Evolutionary conservation across 92 coral and sea anemone genomes (phyloP).

Genomic region (Palythoa heliodiscus): DNA sequence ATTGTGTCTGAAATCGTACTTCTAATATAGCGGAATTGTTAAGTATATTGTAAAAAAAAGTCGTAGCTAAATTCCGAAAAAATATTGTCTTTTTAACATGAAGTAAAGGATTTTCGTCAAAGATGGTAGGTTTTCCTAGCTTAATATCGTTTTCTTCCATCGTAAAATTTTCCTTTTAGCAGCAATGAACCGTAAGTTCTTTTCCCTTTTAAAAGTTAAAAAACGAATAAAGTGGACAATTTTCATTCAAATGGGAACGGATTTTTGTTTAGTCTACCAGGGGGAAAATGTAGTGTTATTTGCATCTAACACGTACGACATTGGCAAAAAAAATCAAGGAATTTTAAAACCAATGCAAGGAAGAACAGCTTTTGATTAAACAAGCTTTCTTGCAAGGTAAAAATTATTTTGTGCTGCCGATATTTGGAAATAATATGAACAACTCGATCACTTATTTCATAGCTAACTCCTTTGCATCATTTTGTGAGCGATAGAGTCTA

Average conservation of each 20-base stretch:
- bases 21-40: constrained; percentile 17
- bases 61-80: not conserved
- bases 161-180: not conserved
- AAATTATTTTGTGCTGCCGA: not conserved
- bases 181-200: not conserved
- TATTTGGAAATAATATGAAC: not conserved
- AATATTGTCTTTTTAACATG: not conserved
- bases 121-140: not conserved
- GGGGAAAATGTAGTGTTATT: not conserved
- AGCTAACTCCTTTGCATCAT: not conserved
- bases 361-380: not conserved
- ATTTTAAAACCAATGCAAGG: not conserved
- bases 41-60: not conserved
- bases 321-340: not conserved
- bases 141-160: not conserved
- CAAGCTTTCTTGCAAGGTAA: constrained; percentile 1
- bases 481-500: not conserved
- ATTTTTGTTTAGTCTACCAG: not conserved
- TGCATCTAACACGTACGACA: not conserved
- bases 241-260: not conserved
- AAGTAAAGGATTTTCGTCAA: not conserved
- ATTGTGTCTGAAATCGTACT: not conserved
- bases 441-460: not conserved
- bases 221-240: not conserved
- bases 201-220: constrained; percentile 1